Percentiles rank a stretch among this genome's conserved stretches.
phyloP scores from a whole-genome alignment of 2,113 vertebrate species.

The Xiphias gladius region DNA sequence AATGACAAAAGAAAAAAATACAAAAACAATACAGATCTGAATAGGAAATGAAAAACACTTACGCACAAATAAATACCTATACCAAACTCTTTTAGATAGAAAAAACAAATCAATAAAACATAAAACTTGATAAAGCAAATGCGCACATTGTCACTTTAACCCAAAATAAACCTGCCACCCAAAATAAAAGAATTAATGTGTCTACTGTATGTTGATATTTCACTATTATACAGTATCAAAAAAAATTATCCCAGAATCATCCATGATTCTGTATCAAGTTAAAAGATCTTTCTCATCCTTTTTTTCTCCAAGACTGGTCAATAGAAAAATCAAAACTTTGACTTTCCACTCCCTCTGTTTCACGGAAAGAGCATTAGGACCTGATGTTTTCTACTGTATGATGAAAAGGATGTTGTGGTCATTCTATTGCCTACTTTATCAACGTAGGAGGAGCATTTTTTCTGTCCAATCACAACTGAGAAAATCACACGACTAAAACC shows the following conservation, averaged over 20 bases:
- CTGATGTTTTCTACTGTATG: constrained; percentile 17
- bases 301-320: background rate
- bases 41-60: background rate
- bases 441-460: constrained; percentile 49
- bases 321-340: constrained; percentile 27
- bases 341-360: background rate
- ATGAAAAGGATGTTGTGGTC: constrained; percentile 15
- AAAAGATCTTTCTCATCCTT: no score
- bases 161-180: background rate
- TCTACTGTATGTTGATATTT: no score
- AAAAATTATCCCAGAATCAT: no score
- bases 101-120: background rate
- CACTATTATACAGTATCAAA: no score
- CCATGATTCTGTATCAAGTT: no score
- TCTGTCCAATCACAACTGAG: constrained; percentile 62
- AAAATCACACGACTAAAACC: constrained; percentile 36
- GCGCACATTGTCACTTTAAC: background rate
- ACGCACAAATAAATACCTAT: background rate
- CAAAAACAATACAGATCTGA: background rate
- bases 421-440: constrained; percentile 12
- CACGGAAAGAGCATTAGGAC: constrained; percentile 5
- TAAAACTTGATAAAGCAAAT: background rate
- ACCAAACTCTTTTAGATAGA: background rate
- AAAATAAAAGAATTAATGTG: constrained; percentile 12
- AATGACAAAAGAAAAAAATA: constrained; percentile 4